A percentile compares a stretch with the other conserved stretches of the same genome.
Evolutionary conservation across 2,797 vertebrate genomes (phyloP).

Genomic region (Ctenopoma multispine): DNA sequence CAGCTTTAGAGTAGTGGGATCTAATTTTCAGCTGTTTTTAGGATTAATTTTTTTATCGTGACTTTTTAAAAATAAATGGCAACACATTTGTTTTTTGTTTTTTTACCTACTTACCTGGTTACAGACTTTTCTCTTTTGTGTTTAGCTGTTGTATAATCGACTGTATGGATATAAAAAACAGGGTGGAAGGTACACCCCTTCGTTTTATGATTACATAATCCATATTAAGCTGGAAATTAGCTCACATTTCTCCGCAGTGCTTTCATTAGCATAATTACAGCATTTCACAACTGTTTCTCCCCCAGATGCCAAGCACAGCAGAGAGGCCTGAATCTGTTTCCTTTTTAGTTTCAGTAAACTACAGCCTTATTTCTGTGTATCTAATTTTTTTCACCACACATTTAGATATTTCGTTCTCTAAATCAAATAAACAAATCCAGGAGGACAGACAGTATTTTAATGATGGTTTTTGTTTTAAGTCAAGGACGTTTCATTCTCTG

Average conservation of each 20-base stretch:
- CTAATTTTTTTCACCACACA: not conserved
- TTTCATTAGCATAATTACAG: slow-evolving; percentile 63
- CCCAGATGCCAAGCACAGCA: slow-evolving; percentile 23
- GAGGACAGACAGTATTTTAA: not conserved
- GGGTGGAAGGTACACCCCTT: slow-evolving; percentile 15
- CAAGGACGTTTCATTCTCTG: slow-evolving; percentile 47
- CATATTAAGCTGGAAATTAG: slow-evolving; percentile 46
- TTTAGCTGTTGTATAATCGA: not conserved
- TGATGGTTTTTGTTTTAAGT: slow-evolving; percentile 46
- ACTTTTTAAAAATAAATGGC: no score
- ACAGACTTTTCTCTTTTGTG: not conserved
- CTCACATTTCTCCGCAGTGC: slow-evolving; percentile 26
- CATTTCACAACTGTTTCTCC: slow-evolving; percentile 46
- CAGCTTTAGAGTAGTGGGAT: no score
- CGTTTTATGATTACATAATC: slow-evolving; percentile 48
- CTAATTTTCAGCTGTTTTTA: not conserved
- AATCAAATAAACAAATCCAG: not conserved
- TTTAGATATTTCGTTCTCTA: slow-evolving; percentile 21
- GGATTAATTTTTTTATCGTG: not conserved
- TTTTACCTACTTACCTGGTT: no score
- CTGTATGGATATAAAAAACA: slow-evolving; percentile 23
- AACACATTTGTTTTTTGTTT: no score
- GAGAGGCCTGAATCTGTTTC: slow-evolving; percentile 13
- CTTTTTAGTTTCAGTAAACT: slow-evolving; percentile 8
- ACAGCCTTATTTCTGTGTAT: slow-evolving; percentile 31